Percentiles rank a stretch among this genome's conserved stretches.
Conservation (phyloP, 2,113 vertebrate species). For the Oncorhynchus clarkii region DNA sequence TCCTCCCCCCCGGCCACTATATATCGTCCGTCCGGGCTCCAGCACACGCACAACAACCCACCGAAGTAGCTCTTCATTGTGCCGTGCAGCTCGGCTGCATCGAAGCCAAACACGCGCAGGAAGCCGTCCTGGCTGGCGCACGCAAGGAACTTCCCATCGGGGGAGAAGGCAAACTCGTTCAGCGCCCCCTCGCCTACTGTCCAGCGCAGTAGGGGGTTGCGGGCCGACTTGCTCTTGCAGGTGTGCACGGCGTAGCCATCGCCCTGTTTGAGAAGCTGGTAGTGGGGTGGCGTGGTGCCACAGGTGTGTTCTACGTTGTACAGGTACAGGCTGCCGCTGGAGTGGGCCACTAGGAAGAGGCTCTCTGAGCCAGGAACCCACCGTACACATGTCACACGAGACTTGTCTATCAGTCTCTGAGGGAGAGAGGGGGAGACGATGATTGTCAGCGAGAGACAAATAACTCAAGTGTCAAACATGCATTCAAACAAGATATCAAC, state of each 20-base stretch:
- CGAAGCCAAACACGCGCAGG: constrained; percentile 94
- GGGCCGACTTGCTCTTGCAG: constrained; percentile 98
- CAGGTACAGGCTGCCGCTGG: constrained; percentile 96
- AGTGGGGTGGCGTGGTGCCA: constrained; percentile 93
- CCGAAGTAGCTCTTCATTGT: constrained; percentile 99
- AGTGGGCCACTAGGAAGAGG: constrained; percentile 96
- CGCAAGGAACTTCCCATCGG: constrained; percentile 94
- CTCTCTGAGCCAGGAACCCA: constrained; percentile 99
- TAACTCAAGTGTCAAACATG: no score
- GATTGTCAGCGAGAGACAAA: background rate
- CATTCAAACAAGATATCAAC: no score
- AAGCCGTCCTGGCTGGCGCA: constrained; percentile 97
- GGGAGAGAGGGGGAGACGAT: constrained; percentile 29
- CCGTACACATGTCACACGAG: constrained; percentile 95
- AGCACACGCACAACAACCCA: constrained; percentile 96
- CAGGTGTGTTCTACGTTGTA: constrained; percentile 98
- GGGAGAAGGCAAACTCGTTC: constrained; percentile 97
- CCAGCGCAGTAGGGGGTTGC: constrained; percentile 97
- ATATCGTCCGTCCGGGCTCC: constrained; percentile 97
- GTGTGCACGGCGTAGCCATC: constrained; percentile 96
- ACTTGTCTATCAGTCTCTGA: constrained; percentile 99
- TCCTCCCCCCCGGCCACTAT: constrained; percentile 96
- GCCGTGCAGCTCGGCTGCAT: constrained; percentile 93
- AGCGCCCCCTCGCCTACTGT: constrained; percentile 96
- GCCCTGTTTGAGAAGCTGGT: constrained; percentile 98